These are phyloP conservation scores for Rhinoderma darwinii DNA, from an alignment of 2,113 vertebrate species.

Conservation along the genomic window DNA sequence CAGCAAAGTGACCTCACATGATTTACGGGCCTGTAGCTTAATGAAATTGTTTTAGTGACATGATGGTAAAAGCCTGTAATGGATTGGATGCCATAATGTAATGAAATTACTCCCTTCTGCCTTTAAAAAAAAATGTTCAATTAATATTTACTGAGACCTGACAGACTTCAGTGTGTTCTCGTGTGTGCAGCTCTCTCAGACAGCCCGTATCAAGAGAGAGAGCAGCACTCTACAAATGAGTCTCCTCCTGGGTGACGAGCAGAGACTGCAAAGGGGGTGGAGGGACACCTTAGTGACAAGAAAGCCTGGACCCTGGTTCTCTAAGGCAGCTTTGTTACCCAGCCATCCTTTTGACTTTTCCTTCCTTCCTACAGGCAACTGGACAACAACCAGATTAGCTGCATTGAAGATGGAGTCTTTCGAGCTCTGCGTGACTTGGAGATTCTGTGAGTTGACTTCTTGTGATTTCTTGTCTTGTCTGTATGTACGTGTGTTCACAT, in stretches of 20 bases:
- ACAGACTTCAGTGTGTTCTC: constrained; percentile 80
- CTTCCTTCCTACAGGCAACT: constrained; percentile 94
- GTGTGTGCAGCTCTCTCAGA: constrained; percentile 74
- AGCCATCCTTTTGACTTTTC: constrained; percentile 80
- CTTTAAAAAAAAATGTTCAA: constrained; percentile 88
- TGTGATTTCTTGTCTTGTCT: constrained; percentile 62
- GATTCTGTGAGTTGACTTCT: constrained; percentile 93
- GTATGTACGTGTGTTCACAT: constrained; percentile 62
- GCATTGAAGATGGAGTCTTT: constrained; percentile 99
- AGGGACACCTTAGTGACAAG: constrained; percentile 73
- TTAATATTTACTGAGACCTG: constrained; percentile 99
- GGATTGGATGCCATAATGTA: constrained; percentile 99
- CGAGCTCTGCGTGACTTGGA: constrained; percentile 98
- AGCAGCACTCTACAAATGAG: constrained; percentile 80
- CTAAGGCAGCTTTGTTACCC: constrained; percentile 63
- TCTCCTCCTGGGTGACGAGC: constrained; percentile 72
- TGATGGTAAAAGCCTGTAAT: constrained; percentile 99
- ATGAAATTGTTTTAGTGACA: constrained; percentile 99
- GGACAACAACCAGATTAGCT: constrained; percentile 99
- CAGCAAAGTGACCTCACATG: constrained; percentile 90
- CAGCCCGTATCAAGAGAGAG: constrained; percentile 74
- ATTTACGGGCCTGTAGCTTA: constrained; percentile 99
- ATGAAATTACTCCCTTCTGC: constrained; percentile 99
- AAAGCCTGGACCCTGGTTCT: constrained; percentile 64
- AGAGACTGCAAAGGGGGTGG: constrained; percentile 74